A percentile compares a stretch with the other conserved stretches of the same genome.
These are phyloP conservation scores for Ophioderma brevispina DNA, from an alignment of 35 echinoderm and acorn worm genomes.

Conservation along the genomic window DNA sequence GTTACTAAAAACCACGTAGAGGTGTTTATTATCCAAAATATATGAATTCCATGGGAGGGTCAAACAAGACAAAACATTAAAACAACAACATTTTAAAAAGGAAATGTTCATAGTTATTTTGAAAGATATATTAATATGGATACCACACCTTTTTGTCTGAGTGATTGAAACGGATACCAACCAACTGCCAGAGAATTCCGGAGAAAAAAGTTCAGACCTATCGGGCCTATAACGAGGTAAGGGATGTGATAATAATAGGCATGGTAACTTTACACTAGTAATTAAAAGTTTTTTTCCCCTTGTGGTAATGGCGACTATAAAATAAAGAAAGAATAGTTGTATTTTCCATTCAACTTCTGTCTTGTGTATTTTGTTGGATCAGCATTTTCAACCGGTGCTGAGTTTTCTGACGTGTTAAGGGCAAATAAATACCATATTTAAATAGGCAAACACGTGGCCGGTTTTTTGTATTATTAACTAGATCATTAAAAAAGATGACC, in stretches of 20 bases:
- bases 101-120: no score
- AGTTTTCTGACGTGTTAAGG: not conserved
- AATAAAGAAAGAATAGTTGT: not conserved
- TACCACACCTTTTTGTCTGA: no score
- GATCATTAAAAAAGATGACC: no score
- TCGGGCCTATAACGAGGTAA: not conserved
- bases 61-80: no score
- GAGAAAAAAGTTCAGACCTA: not conserved
- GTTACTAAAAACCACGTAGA: no score
- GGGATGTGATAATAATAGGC: not conserved
- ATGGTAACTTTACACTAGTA: conserved; percentile 7
- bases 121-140: no score
- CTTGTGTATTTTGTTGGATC: not conserved
- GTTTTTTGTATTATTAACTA: no score
- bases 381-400: not conserved
- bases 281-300: not conserved
- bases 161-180: not conserved
- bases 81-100: no score
- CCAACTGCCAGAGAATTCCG: no score
- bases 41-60: no score
- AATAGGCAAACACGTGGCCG: no score
- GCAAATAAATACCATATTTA: not conserved
- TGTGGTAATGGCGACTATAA: not conserved
- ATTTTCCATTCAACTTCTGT: not conserved
- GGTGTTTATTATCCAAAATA: no score